These are phyloP conservation scores for Adrianichthys oophorus DNA, from an alignment of 2,797 vertebrate species.

Conservation along the genomic window DNA sequence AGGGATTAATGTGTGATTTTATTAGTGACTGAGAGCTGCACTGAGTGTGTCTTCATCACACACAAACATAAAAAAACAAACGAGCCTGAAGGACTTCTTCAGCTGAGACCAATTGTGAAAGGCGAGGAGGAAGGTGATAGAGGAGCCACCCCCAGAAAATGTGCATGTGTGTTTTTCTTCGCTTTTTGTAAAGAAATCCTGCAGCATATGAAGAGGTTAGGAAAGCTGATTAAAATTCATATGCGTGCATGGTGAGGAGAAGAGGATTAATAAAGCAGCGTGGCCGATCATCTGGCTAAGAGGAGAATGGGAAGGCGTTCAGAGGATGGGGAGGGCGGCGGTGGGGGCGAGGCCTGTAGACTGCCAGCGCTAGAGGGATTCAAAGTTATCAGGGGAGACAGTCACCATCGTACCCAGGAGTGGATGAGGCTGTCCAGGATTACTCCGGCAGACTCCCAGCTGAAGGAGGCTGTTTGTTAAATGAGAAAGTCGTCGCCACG, in stretches of 20 bases:
- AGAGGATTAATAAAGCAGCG: conserved; percentile 78
- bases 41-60: conserved; percentile 46
- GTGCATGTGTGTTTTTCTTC: conserved; percentile 22
- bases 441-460: conserved; percentile 41
- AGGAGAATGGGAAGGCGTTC: conserved; percentile 11
- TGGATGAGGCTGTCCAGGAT: conserved; percentile 57
- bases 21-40: conserved; percentile 66
- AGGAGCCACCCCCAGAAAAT: conserved; percentile 53
- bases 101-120: conserved; percentile 78
- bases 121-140: conserved; percentile 61
- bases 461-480: neutral
- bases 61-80: conserved; percentile 28
- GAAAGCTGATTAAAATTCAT: conserved; percentile 81
- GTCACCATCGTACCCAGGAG: conserved; percentile 63
- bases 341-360: conserved; percentile 27
- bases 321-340: neutral
- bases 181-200: conserved; percentile 69
- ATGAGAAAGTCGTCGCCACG: neutral
- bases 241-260: conserved; percentile 73
- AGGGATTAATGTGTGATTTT: conserved; percentile 78
- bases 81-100: conserved; percentile 72
- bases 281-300: conserved; percentile 64
- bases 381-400: conserved; percentile 76
- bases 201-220: conserved; percentile 67
- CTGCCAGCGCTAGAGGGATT: conserved; percentile 62